These are phyloP conservation scores for Eilema sororculum DNA, from an alignment of 2,888 invertebrate species.

Conservation along the genomic window DNA sequence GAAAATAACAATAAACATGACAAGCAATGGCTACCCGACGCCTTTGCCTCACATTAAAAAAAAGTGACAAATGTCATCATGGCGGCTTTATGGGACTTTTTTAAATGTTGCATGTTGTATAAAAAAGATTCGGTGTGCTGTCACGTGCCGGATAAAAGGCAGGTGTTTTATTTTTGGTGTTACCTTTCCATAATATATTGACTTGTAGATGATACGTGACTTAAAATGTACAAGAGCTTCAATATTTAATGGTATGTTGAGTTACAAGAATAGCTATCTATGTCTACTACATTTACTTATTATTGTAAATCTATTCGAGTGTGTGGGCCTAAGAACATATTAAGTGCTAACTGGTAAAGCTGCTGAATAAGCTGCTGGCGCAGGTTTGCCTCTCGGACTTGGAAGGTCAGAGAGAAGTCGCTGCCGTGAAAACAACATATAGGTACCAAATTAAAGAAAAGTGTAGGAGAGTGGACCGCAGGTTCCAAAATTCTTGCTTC, in stretches of 20 bases:
- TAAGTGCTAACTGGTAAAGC: too few species aligned
- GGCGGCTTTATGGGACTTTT: constrained; percentile 25
- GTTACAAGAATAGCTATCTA: background rate
- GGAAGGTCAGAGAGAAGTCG: too few species aligned
- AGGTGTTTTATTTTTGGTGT: background rate
- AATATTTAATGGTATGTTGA: background rate
- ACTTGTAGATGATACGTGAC: background rate
- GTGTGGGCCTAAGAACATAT: too few species aligned
- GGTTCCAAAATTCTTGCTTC: too few species aligned
- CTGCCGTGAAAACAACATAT: too few species aligned
- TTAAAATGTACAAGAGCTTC: too few species aligned
- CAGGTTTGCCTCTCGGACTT: too few species aligned
- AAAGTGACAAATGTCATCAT: constrained; percentile 41
- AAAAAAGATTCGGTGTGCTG: constrained; percentile 30
- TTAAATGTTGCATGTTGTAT: constrained; percentile 25
- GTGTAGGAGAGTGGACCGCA: too few species aligned
- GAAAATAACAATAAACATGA: constrained; percentile 52
- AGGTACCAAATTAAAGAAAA: too few species aligned
- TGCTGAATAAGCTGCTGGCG: too few species aligned
- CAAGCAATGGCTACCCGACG: constrained; percentile 34
- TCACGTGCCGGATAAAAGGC: constrained; percentile 37
- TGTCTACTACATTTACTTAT: too few species aligned
- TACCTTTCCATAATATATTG: background rate
- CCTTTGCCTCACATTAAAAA: constrained; percentile 32
- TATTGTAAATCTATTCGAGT: too few species aligned